These are phyloP conservation scores for Mellivora capensis DNA, from an alignment of 2,113 vertebrate genomes.

Conservation along the genomic window DNA sequence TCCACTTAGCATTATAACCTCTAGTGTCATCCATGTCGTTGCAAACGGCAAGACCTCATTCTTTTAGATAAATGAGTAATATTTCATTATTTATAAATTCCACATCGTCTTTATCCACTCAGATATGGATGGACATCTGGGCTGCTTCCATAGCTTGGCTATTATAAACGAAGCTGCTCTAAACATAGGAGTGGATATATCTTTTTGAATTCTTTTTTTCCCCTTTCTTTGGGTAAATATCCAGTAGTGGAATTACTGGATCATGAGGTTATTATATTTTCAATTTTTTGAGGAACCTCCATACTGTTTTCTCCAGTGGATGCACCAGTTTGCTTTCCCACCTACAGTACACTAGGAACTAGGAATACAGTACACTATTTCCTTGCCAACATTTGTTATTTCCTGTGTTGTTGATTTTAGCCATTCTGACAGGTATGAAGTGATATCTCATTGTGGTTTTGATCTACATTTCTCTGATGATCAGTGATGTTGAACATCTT, in stretches of 20 bases:
- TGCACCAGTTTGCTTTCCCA: background rate
- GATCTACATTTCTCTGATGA: too few species aligned
- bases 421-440: too few species aligned
- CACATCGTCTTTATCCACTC: background rate
- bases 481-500: too few species aligned
- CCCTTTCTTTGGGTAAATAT: background rate
- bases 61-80: background rate
- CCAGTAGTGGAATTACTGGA: background rate
- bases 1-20: background rate
- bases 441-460: too few species aligned
- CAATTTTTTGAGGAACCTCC: background rate
- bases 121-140: background rate
- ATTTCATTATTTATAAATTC: background rate
- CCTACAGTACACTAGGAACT: background rate
- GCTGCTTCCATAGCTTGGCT: background rate
- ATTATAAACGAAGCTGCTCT: background rate
- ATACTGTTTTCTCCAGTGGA: background rate
- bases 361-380: too few species aligned
- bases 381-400: background rate
- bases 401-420: background rate
- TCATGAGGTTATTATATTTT: background rate
- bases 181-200: background rate
- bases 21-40: background rate
- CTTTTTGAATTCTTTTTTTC: background rate
- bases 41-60: background rate